Percentiles rank a stretch among this genome's conserved stretches.
Conservation (phyloP, 1,140 invertebrate species). For the Eulimnadia texana region DNA sequence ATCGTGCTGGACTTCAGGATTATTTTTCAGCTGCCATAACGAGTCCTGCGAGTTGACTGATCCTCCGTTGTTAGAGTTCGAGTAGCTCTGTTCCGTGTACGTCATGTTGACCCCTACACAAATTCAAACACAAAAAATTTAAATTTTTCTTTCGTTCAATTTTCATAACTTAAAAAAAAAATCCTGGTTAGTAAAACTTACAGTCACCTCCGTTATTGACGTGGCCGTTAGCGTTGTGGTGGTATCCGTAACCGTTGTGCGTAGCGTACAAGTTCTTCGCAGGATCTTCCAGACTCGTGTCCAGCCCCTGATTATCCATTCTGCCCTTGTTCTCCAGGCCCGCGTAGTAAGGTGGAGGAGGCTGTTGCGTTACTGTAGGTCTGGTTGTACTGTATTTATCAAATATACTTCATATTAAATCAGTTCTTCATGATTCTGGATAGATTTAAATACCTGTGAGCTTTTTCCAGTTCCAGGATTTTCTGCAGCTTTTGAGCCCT, state of each 20-base stretch:
- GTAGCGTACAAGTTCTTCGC: conserved; percentile 54
- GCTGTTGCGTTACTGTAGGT: conserved; percentile 61
- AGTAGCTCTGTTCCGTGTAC: conserved; percentile 80
- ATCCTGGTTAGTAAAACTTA: conserved; percentile 4
- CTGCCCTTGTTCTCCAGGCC: conserved; percentile 81
- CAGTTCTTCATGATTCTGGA: too few relatives aligned
- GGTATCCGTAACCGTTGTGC: conserved; percentile 73
- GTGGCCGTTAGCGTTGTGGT: conserved; percentile 27
- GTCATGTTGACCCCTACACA: conserved; percentile 62
- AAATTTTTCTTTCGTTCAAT: not conserved
- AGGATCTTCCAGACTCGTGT: conserved; percentile 60
- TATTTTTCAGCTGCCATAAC: conserved; percentile 74
- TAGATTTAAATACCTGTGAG: conserved; percentile 22
- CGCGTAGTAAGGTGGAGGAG: conserved; percentile 64
- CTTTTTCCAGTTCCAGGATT: conserved; percentile 76
- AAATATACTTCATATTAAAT: too few relatives aligned
- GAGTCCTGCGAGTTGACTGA: conserved; percentile 87
- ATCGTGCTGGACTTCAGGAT: conserved; percentile 15
- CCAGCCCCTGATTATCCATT: conserved; percentile 59
- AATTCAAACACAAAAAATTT: not conserved
- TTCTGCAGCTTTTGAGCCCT: conserved; percentile 66
- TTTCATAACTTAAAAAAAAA: too few relatives aligned
- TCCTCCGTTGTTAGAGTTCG: conserved; percentile 79
- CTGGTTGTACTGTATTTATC: conserved; percentile 36
- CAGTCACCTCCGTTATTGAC: conserved; percentile 14